Percentiles rank a stretch among this genome's conserved stretches.
phyloP scores from a whole-genome alignment of 2,888 invertebrate genomes.

The Lepeophtheirus nordmannii region DNA sequence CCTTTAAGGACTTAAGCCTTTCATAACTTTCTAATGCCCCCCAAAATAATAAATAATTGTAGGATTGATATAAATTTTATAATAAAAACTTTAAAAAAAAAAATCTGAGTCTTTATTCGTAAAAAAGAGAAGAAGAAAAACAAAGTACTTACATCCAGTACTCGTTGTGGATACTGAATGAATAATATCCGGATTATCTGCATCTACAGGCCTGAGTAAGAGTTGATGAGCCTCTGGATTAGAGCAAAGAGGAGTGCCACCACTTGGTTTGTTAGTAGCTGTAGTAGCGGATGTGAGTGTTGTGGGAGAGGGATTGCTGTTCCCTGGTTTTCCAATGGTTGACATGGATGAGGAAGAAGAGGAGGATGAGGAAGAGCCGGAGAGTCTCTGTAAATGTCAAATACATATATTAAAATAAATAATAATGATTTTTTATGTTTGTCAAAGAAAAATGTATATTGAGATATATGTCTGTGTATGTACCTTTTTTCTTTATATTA shows the following conservation, averaged over 20 bases:
- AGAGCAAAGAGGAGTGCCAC: neutral
- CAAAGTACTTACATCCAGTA: neutral
- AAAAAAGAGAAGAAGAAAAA: too few relatives aligned
- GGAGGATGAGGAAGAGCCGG: neutral
- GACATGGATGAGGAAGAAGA: neutral
- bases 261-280: neutral
- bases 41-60: too few relatives aligned
- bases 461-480: too few relatives aligned
- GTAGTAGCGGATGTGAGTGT: too few relatives aligned
- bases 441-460: too few relatives aligned
- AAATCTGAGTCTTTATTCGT: too few relatives aligned
- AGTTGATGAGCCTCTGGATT: neutral
- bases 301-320: neutral
- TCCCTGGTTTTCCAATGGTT: neutral
- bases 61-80: too few relatives aligned
- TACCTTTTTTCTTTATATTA: too few relatives aligned
- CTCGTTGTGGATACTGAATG: neutral
- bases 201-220: neutral
- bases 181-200: conserved; percentile 1
- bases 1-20: too few relatives aligned
- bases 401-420: neutral
- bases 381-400: neutral
- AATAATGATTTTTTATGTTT: too few relatives aligned
- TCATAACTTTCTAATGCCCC: too few relatives aligned
- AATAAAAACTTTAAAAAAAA: too few relatives aligned